Base-by-base conservation (phyloP, 2,888 invertebrate species). In the Lochmaea crataegi region DNA sequence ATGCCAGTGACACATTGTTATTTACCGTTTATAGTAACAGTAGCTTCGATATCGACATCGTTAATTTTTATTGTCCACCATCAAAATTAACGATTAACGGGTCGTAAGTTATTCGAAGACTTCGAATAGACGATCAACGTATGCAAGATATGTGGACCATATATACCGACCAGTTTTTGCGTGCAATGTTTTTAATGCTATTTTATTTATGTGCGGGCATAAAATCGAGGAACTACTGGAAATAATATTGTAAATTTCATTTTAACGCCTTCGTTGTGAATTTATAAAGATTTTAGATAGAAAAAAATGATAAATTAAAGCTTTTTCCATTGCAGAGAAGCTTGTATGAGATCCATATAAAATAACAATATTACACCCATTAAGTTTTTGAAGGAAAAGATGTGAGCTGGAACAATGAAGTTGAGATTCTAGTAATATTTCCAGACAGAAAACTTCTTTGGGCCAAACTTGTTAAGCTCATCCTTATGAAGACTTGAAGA, bases 1-100 rank as follows among this genome's bases (percentile, higher is more conserved):
- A 66, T 66, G 66, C 56, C 18, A 53, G 26, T n/a, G 26, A 65
- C 48, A 64, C 32, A 58, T 65, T 58, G 65, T 72, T 72, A 67
- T 72, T 63, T 68, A 67, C 45, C 41, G 64, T 61, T 68, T 68
- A 63, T 60, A 63, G 64, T 41, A 61, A 53, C 72, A 63, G 66
- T 67, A 63, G 67, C 58, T 45, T 26, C 10, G 32, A 56, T 14
- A 67, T 58, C 22, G 41, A 18, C 67, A 58, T 67, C 67, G 41
- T 67, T 58, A 67, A 67, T 67, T 67, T 67, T 67, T 67, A 67
- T 67, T 67, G 58, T 18, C 67, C 26, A 42, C 58, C 58, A 67
- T 67, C 67, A 67, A 67, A 67, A 67, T 67, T 67, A 67, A 67
- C 67, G 67, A 67, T 67, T 58, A 58, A 57, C 58, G 57, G 57